These are phyloP conservation scores for Hermetia illucens DNA, from an alignment of 1,140 invertebrate species.

Conservation along the genomic window DNA sequence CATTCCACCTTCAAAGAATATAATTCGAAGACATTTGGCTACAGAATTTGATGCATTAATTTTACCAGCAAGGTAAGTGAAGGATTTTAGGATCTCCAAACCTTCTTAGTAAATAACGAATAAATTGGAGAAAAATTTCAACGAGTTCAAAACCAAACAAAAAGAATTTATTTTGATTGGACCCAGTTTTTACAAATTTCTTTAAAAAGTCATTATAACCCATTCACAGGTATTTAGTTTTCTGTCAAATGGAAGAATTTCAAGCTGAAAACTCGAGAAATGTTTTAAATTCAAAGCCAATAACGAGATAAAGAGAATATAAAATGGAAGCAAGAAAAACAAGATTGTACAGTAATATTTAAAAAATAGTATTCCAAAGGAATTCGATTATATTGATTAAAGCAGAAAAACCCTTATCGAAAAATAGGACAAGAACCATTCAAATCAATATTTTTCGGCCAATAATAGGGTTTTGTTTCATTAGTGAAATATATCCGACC, in stretches of 20 bases:
- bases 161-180: constrained; percentile 4
- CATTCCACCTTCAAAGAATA: constrained; percentile 84
- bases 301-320: constrained; percentile 9
- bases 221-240: constrained; percentile 57
- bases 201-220: constrained; percentile 12
- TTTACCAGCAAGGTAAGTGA: constrained; percentile 71
- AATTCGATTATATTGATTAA: too few relatives aligned
- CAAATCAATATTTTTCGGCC: too few relatives aligned
- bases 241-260: constrained; percentile 62
- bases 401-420: too few relatives aligned
- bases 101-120: not conserved
- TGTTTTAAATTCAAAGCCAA: constrained; percentile 23
- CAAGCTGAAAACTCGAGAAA: constrained; percentile 43
- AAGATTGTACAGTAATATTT: too few relatives aligned
- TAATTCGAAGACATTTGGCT: constrained; percentile 77
- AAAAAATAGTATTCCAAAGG: too few relatives aligned
- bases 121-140: constrained; percentile 1
- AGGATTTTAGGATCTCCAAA: not conserved
- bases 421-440: too few relatives aligned
- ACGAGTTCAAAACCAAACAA: not conserved
- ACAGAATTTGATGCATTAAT: constrained; percentile 81
- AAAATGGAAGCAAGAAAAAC: constrained; percentile 1
- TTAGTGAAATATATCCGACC: too few relatives aligned
- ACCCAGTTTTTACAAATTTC: constrained; percentile 14
- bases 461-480: too few relatives aligned